phyloP scores from a whole-genome alignment of 2,888 invertebrate species.

The Aspidiotus rigidus region DNA sequence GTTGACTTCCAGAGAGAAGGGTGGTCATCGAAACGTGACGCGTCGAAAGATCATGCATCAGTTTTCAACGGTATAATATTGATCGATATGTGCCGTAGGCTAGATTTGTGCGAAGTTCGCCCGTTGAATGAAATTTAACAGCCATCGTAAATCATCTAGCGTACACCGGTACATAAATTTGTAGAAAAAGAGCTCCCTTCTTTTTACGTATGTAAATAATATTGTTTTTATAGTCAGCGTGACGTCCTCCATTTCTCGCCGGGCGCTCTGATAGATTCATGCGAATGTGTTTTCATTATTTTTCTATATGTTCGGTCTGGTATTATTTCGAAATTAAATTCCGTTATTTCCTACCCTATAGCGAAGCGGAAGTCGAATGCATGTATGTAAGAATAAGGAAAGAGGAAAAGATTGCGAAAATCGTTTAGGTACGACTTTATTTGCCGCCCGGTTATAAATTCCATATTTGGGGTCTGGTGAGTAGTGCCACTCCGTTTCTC shows the following conservation, averaged over 20 bases:
- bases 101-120: background rate
- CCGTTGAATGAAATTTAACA: too few relatives aligned
- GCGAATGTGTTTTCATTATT: background rate
- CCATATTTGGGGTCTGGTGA: constrained; percentile 11
- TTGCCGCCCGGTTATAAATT: constrained; percentile 14
- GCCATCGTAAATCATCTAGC: too few relatives aligned
- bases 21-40: constrained; percentile 19
- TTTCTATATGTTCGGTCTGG: background rate
- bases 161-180: too few relatives aligned
- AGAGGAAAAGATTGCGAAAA: constrained; percentile 1
- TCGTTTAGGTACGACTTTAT: constrained; percentile 18
- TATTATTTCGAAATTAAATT: constrained; percentile 1
- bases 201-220: too few relatives aligned
- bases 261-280: background rate
- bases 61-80: background rate
- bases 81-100: background rate
- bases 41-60: background rate
- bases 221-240: too few relatives aligned
- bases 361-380: too few relatives aligned
- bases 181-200: too few relatives aligned
- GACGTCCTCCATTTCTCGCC: too few relatives aligned
- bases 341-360: background rate
- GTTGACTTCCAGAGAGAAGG: background rate
- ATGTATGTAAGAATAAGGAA: background rate
- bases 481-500: constrained; percentile 1